These are phyloP conservation scores for Magallana angulata DNA, from an alignment of 1,140 invertebrate species.

Conservation along the genomic window DNA sequence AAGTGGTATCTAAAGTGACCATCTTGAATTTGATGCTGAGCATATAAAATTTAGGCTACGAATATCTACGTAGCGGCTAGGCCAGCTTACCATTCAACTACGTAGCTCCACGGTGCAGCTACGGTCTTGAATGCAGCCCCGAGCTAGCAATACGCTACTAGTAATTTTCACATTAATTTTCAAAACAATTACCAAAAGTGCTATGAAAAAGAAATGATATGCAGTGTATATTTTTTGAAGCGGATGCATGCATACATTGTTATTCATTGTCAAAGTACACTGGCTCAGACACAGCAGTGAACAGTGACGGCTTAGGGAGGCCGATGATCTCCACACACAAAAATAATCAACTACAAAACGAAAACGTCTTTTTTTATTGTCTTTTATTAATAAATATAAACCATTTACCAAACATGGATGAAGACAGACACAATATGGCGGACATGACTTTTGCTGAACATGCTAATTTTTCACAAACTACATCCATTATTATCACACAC, in stretches of 20 bases:
- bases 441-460: neutral
- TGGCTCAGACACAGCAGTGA: too few species aligned
- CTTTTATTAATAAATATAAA: slow-evolving; percentile 33
- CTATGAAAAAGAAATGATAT: neutral
- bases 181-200: neutral
- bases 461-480: too few species aligned
- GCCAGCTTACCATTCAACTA: too few species aligned
- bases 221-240: neutral
- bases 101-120: too few species aligned
- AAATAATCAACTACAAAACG: neutral
- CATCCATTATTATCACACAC: neutral
- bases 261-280: too few species aligned
- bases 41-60: too few species aligned
- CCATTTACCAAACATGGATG: slow-evolving; percentile 13
- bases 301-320: neutral
- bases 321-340: neutral
- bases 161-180: neutral
- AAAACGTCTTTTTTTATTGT: neutral
- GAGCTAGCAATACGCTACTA: too few species aligned
- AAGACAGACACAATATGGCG: slow-evolving; percentile 3
- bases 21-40: too few species aligned
- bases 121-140: too few species aligned
- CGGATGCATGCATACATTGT: neutral
- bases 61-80: too few species aligned
- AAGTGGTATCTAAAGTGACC: too few species aligned